These are phyloP conservation scores for Abrostola tripartita DNA, from an alignment of 2,888 invertebrate species.

Conservation along the genomic window DNA sequence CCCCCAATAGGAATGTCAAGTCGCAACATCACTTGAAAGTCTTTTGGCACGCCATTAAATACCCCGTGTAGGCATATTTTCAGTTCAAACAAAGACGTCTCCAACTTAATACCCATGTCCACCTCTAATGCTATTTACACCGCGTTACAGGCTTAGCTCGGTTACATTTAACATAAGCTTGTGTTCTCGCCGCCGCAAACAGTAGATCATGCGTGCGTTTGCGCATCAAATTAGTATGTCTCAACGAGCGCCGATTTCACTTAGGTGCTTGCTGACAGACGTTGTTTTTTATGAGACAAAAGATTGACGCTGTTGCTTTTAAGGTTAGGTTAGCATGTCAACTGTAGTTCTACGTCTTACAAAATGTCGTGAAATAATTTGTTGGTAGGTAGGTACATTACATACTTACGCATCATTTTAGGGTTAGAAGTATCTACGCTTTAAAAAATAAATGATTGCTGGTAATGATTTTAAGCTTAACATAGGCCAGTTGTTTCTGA, in stretches of 20 bases:
- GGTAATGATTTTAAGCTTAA: no score
- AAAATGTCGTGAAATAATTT: no score
- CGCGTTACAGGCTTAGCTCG: slow-evolving; percentile 30
- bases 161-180: slow-evolving; percentile 61
- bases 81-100: slow-evolving; percentile 15
- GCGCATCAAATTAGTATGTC: slow-evolving; percentile 69
- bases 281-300: slow-evolving; percentile 53
- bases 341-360: neutral
- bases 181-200: slow-evolving; percentile 80
- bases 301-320: slow-evolving; percentile 33
- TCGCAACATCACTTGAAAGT: no score
- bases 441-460: no score
- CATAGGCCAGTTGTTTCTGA: no score
- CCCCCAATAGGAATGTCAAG: no score
- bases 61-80: neutral
- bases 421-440: no score
- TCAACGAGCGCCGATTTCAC: slow-evolving; percentile 63
- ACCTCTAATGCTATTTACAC: slow-evolving; percentile 45
- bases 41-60: neutral
- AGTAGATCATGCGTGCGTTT: slow-evolving; percentile 73
- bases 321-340: slow-evolving; percentile 12
- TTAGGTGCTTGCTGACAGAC: slow-evolving; percentile 40
- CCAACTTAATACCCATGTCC: slow-evolving; percentile 7
- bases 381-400: no score
- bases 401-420: no score